phyloP scores from a whole-genome alignment of 2,797 vertebrate species.

The Babyrousa celebensis region DNA sequence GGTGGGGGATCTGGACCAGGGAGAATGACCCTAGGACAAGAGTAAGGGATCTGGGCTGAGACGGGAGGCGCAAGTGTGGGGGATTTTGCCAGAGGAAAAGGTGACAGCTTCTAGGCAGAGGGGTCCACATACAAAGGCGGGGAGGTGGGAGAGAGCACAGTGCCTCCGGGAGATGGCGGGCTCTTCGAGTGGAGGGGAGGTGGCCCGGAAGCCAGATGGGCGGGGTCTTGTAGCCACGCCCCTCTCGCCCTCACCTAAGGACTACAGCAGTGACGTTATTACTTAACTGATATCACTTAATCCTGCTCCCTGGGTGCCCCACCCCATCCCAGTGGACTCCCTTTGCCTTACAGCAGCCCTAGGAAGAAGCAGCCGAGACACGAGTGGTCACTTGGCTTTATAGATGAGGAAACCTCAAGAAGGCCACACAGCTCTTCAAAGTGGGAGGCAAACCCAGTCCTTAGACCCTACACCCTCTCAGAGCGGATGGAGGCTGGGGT shows the following conservation, averaged over 20 bases:
- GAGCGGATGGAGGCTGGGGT: neutral
- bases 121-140: neutral
- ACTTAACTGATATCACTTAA: neutral
- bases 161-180: accelerated
- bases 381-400: neutral
- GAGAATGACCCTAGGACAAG: neutral
- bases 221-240: neutral
- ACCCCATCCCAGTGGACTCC: neutral
- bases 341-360: neutral
- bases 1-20: neutral
- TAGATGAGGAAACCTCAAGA: neutral
- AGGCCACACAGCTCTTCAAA: neutral
- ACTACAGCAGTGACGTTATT: neutral
- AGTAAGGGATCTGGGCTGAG: neutral
- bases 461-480: neutral
- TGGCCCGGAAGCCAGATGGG: neutral
- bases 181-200: neutral
- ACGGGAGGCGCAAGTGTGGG: neutral
- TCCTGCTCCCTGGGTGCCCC: neutral
- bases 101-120: neutral
- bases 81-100: neutral
- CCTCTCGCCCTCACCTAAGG: neutral
- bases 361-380: neutral
- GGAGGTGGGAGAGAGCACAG: neutral
- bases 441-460: no score